Base-by-base conservation (phyloP, 2,888 invertebrate genomes). In the Petrolisthes cinctipes region DNA sequence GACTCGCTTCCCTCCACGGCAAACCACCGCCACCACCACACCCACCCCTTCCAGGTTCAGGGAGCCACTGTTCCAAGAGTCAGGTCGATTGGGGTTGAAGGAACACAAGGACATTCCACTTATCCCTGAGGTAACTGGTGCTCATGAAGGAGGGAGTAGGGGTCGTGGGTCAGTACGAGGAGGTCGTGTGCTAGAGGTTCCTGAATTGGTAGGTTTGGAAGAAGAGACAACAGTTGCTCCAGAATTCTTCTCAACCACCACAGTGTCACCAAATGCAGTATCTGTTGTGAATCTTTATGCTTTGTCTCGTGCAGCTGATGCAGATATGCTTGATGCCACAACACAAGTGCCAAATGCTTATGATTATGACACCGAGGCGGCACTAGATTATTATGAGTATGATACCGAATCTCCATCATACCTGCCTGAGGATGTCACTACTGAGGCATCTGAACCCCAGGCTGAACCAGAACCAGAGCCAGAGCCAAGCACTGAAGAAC, bases 1-100 rank as follows among this genome's bases (percentile, higher is more conserved):
- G 9, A 90, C 90, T 5, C 73, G 90, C 11, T 90, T 90, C 71
- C 90, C 90, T 20, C 90, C 90, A 6, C 86, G 90, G 17, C 37
- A 68, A 7, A 37, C 89, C 51, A 37, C 88, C 1, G 17, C 85
- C 5, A 20, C 83, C 53, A 82, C 86, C 56, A 83, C 86, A 23
- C n/a, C 57, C 23, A 53, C 81, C 14, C 53, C 79, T 5, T 54
- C 51, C 53, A 61, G 54, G 7, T 54, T 56, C n/a, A 78, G 79
- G 5, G 86, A 87, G 54, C 83, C 86, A n/a, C 80, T 83, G 4
- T 83, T 87, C 66, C 23, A 87, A 51, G 86, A 87, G n/a, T 56
- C 83, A 4, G 54, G 57, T 6, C 83, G 61, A 5, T 23, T 79
- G 53, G 86, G 86, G 20, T 6, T 87, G 1, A 54, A 83, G 17